phyloP scores from a whole-genome alignment of 2,888 invertebrate species.

The Pollenia angustigena region DNA sequence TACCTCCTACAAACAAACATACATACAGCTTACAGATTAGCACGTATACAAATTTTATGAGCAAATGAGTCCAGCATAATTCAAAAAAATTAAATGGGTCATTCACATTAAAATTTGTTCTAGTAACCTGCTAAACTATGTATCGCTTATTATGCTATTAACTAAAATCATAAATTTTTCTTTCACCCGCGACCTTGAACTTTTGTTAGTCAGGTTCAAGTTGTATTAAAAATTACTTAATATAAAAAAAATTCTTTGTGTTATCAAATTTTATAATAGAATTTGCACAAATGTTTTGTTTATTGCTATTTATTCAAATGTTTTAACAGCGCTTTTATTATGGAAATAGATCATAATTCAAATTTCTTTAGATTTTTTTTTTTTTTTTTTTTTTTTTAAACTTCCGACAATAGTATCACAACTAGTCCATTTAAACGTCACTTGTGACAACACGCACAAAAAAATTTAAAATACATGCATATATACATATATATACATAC shows the following conservation, averaged over 20 bases:
- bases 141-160: constrained; percentile 11
- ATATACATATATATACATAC: not conserved
- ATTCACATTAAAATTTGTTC: constrained; percentile 59
- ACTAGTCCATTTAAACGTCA: constrained; percentile 61
- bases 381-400: too few species aligned
- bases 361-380: constrained; percentile 39
- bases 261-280: not conserved
- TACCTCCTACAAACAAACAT: too few species aligned
- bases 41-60: not conserved
- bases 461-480: not conserved
- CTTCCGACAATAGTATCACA: constrained; percentile 71
- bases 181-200: constrained; percentile 56
- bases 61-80: not conserved
- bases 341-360: constrained; percentile 44
- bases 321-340: constrained; percentile 16
- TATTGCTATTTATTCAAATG: not conserved
- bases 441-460: constrained; percentile 28
- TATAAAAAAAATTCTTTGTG: not conserved
- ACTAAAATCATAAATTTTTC: not conserved
- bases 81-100: constrained; percentile 48
- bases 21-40: not conserved
- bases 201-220: constrained; percentile 62
- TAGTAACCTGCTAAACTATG: constrained; percentile 61
- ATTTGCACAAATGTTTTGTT: constrained; percentile 20
- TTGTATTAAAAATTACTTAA: not conserved